Conservation (phyloP, 2,113 vertebrate species). For the Prunella himalayana region DNA sequence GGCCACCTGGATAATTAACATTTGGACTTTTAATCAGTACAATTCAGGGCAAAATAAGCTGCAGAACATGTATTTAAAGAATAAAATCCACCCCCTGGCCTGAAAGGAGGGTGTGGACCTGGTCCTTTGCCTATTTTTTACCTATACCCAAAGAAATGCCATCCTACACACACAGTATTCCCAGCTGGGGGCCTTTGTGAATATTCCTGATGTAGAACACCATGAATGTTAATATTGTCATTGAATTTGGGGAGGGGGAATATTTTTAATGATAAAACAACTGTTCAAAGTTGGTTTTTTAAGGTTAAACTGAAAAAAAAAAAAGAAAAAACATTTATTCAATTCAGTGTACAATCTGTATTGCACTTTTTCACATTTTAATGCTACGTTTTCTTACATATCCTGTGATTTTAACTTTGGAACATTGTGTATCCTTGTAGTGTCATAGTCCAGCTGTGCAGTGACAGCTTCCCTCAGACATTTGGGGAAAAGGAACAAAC, state of each 20-base stretch:
- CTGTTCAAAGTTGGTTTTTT: conserved; percentile 76
- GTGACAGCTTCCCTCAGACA: conserved; percentile 77
- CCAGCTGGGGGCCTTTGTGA: conserved; percentile 76
- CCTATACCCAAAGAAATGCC: conserved; percentile 84
- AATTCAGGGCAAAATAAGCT: conserved; percentile 35
- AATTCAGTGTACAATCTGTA: conserved; percentile 86
- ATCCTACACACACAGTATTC: conserved; percentile 74
- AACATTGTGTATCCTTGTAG: conserved; percentile 85
- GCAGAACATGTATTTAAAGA: background rate
- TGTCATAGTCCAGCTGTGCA: conserved; percentile 77
- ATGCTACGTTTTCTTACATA: conserved; percentile 89
- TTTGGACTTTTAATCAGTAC: conserved; percentile 26
- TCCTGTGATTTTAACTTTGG: conserved; percentile 87
- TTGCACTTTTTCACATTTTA: conserved; percentile 93
- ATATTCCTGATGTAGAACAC: conserved; percentile 79
- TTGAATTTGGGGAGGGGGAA: conserved; percentile 69
- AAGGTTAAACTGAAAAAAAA: conserved; percentile 67
- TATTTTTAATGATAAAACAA: conserved; percentile 82
- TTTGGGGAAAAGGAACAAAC: background rate
- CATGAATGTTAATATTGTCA: conserved; percentile 85
- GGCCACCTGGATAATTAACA: background rate
- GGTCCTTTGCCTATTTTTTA: conserved; percentile 63
- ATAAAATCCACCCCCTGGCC: background rate
- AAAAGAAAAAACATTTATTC: conserved; percentile 69
- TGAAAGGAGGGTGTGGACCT: conserved; percentile 45